A percentile compares a stretch with the other conserved stretches of the same genome.
Conservation (phyloP, 2,113 vertebrate genomes). For the Charadrius vociferus region DNA sequence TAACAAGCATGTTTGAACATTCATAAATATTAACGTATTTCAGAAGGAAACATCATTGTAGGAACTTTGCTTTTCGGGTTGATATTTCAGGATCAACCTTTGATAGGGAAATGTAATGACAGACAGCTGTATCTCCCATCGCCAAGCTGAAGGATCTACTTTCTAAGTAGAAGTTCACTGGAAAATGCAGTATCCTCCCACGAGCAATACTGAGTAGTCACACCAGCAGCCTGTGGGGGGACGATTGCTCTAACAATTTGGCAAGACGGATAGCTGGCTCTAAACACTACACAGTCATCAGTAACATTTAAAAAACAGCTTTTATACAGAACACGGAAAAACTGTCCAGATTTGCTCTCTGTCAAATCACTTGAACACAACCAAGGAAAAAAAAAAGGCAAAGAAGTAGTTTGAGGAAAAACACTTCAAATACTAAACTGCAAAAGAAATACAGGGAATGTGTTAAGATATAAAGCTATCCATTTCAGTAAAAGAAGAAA, state of each 20-base stretch:
- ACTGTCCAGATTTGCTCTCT: background rate
- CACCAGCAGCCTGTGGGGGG: background rate
- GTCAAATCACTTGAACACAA: conserved; percentile 3
- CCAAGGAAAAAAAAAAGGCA: background rate
- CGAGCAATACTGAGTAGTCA: background rate
- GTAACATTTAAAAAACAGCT: conserved; percentile 28
- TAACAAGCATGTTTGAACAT: background rate
- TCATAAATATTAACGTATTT: background rate
- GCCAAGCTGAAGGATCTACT: background rate
- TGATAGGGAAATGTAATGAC: background rate
- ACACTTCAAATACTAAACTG: background rate
- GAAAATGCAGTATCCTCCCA: background rate
- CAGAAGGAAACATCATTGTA: background rate
- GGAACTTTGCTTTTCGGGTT: background rate
- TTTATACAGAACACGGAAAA: background rate
- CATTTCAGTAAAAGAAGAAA: background rate
- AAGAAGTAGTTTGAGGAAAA: background rate
- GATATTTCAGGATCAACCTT: background rate
- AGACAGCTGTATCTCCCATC: background rate
- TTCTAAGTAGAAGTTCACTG: background rate
- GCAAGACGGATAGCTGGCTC: conserved; percentile 1
- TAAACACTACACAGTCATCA: background rate
- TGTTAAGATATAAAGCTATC: background rate
- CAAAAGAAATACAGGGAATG: background rate
- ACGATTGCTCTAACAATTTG: background rate